These are phyloP conservation scores for Arvicanthis niloticus DNA, from an alignment of 2,113 vertebrate species.

Conservation along the genomic window DNA sequence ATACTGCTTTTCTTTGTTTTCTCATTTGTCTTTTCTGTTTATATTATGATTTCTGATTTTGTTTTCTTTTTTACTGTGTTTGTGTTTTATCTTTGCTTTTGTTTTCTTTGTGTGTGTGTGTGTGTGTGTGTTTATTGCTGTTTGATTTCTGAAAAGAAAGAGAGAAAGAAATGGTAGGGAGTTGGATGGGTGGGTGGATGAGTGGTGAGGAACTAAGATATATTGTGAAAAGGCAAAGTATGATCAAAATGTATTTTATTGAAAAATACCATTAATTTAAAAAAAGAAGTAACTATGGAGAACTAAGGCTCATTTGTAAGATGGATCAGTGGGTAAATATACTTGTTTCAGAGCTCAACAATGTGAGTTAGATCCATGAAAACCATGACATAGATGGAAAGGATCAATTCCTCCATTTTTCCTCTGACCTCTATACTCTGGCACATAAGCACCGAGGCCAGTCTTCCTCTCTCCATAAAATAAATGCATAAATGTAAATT, in stretches of 20 bases:
- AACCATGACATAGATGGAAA: neutral
- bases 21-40: neutral
- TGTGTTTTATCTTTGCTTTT: neutral
- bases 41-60: neutral
- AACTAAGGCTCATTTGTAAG: neutral
- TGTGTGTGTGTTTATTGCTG: neutral
- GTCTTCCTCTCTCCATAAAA: neutral
- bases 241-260: neutral
- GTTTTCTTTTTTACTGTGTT: neutral
- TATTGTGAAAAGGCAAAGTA: neutral
- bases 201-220: neutral
- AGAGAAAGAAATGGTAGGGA: neutral
- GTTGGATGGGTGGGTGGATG: neutral
- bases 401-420: neutral
- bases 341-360: neutral
- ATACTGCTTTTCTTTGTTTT: neutral
- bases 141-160: neutral
- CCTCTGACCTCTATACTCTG: neutral
- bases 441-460: neutral
- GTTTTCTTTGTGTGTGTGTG: neutral
- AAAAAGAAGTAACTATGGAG: neutral
- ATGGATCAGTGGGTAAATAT: neutral
- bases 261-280: neutral
- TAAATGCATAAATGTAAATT: neutral
- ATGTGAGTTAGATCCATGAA: neutral